Conservation (phyloP, 2,113 vertebrate species). For the Crocuta crocuta region DNA sequence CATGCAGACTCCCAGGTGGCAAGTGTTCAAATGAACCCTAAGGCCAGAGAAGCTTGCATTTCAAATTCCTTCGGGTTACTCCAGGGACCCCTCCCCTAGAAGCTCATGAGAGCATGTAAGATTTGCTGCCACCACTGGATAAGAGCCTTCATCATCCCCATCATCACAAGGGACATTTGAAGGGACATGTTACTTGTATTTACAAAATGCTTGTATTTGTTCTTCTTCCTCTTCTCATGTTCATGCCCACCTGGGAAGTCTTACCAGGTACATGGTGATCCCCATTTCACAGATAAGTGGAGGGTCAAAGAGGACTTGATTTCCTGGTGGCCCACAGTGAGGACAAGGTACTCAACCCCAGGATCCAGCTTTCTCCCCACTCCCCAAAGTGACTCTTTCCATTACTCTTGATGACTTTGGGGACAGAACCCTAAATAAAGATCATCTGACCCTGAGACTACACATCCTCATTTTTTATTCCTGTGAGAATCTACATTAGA, state of each 20-base stretch:
- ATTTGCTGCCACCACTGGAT: fast-evolving
- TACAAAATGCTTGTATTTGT: neutral
- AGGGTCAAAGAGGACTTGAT: neutral
- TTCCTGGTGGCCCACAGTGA: neutral
- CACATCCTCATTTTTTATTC: neutral
- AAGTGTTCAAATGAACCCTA: neutral
- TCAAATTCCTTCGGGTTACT: neutral
- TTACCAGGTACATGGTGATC: neutral
- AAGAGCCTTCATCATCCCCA: neutral
- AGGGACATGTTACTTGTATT: neutral
- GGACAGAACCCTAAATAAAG: neutral
- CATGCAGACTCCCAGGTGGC: neutral
- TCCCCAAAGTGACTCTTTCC: neutral
- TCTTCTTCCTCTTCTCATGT: neutral
- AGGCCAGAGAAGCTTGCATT: neutral
- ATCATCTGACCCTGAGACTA: neutral
- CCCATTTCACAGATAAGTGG: neutral
- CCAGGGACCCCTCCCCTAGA: neutral
- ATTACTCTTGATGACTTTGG: neutral
- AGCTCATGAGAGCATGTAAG: neutral
- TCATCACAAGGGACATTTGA: neutral
- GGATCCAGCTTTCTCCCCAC: neutral
- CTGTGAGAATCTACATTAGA: neutral
- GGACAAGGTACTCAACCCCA: neutral
- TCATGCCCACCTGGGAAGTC: neutral